Conservation (phyloP, 2,888 invertebrate genomes). For the Cantharis lateralis region DNA sequence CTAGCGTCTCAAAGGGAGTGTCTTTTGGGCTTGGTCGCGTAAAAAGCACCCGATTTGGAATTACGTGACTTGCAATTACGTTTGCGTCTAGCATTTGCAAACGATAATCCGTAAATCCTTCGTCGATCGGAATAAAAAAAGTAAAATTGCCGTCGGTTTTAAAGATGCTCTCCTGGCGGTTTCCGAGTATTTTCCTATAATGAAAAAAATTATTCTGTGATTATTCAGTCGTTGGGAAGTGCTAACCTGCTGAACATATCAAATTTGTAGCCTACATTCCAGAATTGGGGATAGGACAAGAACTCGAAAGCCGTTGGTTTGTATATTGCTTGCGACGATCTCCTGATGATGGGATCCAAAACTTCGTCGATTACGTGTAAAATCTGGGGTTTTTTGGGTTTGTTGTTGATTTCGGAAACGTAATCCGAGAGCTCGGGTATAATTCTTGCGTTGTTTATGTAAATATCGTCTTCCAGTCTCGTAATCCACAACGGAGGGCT, state of each 20-base stretch:
- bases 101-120: constrained; percentile 71
- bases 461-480: constrained; percentile 66
- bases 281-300: constrained; percentile 63
- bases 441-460: constrained; percentile 85
- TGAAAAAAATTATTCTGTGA: constrained; percentile 9
- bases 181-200: constrained; percentile 66
- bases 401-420: constrained; percentile 37
- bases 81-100: constrained; percentile 73
- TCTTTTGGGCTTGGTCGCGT: constrained; percentile 76
- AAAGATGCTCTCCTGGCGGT: constrained; percentile 72
- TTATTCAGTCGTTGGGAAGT: neutral
- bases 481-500: constrained; percentile 86
- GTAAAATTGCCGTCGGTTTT: constrained; percentile 77
- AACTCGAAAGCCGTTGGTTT: constrained; percentile 79
- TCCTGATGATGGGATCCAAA: constrained; percentile 72
- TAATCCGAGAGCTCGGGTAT: constrained; percentile 59
- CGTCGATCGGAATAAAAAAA: constrained; percentile 87
- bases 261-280: constrained; percentile 33
- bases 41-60: constrained; percentile 83
- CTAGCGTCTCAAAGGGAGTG: constrained; percentile 75
- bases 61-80: constrained; percentile 84
- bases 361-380: constrained; percentile 86
- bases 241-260: constrained; percentile 17
- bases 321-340: constrained; percentile 52
- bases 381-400: constrained; percentile 54